phyloP scores from a whole-genome alignment of 2,888 invertebrate species.

The Melanotus villosus region DNA sequence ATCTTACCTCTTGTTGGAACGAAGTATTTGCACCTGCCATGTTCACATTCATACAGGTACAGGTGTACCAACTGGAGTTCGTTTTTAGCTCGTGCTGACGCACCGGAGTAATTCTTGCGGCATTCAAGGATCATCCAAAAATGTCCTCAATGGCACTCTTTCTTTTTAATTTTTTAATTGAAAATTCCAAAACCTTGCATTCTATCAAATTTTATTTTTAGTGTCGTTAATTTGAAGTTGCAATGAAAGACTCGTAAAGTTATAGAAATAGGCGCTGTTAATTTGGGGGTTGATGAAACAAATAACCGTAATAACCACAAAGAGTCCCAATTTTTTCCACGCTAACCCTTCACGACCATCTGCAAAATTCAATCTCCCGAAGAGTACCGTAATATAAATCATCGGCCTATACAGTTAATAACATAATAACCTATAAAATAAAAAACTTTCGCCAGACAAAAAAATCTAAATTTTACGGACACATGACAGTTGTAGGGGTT shows the following conservation, averaged over 20 bases:
- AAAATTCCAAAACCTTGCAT: too few relatives aligned
- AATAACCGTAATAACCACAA: background rate
- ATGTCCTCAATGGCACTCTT: too few relatives aligned
- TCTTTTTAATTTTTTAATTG: too few relatives aligned
- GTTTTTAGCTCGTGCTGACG: conserved; percentile 41
- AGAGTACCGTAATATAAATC: conserved; percentile 49
- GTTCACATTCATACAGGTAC: conserved; percentile 57
- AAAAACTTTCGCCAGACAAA: conserved; percentile 43
- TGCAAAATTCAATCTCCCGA: conserved; percentile 32
- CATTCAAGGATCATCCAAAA: too few relatives aligned
- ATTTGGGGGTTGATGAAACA: background rate
- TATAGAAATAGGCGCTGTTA: too few relatives aligned
- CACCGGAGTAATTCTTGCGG: conserved; percentile 4
- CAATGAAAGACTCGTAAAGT: too few relatives aligned
- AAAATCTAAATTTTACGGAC: conserved; percentile 39
- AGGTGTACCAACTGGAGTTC: conserved; percentile 51
- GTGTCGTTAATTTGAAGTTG: too few relatives aligned
- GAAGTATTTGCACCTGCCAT: conserved; percentile 55
- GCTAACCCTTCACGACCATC: conserved; percentile 36
- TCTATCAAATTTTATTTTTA: too few relatives aligned
- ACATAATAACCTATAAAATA: conserved; percentile 61
- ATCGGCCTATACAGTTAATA: conserved; percentile 47
- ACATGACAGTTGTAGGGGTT: conserved; percentile 59
- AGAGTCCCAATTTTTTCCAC: background rate
- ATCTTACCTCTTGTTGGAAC: conserved; percentile 33